Conservation (phyloP, 2,797 vertebrate genomes). For the Cossypha niveicapilla region DNA sequence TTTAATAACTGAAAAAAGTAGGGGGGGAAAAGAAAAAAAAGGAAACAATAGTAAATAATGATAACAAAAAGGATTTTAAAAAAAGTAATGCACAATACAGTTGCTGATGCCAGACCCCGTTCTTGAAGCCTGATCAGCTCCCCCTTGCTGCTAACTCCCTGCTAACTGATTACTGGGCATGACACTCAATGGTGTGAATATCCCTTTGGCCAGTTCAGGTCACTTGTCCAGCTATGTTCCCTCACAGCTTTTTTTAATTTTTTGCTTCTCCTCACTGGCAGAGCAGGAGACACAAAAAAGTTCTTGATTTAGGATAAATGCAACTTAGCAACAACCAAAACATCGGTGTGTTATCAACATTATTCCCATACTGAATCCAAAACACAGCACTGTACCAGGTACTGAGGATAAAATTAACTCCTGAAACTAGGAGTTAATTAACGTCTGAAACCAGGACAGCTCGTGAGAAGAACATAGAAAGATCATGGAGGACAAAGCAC, state of each 20-base stretch:
- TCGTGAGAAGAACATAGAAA: not conserved
- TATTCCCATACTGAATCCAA: not conserved
- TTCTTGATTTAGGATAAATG: not conserved
- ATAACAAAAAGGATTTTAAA: not conserved
- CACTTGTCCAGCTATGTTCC: not conserved
- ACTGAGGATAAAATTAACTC: not conserved
- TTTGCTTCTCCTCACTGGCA: not conserved
- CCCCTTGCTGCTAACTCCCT: not conserved
- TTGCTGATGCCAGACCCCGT: not conserved
- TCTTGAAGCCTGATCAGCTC: fast-evolving
- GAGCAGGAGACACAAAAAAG: not conserved
- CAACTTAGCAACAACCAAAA: not conserved
- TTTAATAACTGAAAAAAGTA: not conserved
- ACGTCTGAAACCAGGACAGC: not conserved
- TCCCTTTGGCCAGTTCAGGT: not conserved
- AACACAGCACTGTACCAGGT: not conserved
- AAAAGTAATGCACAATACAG: not conserved
- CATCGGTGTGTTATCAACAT: not conserved
- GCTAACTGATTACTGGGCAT: not conserved
- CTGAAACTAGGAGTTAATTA: no score
- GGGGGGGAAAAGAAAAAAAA: not conserved
- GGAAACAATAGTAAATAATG: not conserved
- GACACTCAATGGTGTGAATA: not conserved
- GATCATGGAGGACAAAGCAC: not conserved
- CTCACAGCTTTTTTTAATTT: not conserved